Conservation (phyloP, 35 echinoderm and acorn worm species). For the Diadema setosum region DNA sequence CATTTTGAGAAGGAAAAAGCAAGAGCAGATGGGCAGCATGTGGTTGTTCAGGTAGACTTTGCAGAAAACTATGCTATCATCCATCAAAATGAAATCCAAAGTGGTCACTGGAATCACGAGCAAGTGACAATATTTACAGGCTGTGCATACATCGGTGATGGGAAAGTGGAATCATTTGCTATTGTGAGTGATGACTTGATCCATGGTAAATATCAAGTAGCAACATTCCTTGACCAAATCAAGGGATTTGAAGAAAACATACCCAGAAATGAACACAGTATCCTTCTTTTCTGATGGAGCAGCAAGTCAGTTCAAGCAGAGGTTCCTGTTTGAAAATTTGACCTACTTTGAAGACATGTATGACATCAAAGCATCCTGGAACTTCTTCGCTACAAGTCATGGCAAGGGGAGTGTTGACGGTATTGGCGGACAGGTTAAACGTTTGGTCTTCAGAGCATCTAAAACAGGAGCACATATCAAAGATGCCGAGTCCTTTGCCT, state of each 20-base stretch:
- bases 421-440: constrained; percentile 9
- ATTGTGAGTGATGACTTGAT: constrained; percentile 34
- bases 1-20: constrained; percentile 38
- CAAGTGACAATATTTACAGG: constrained; percentile 42
- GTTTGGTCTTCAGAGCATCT: neutral
- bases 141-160: constrained; percentile 5
- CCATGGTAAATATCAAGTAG: constrained; percentile 30
- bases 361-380: neutral
- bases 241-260: constrained; percentile 5
- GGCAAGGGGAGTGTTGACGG: constrained; percentile 50
- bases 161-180: constrained; percentile 24
- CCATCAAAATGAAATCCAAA: constrained; percentile 63
- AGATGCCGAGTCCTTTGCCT: constrained; percentile 25
- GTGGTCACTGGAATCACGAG: constrained; percentile 31
- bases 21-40: neutral
- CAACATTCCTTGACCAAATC: constrained; percentile 19
- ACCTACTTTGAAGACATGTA: constrained; percentile 23
- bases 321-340: constrained; percentile 24
- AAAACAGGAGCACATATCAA: constrained; percentile 8
- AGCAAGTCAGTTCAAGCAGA: constrained; percentile 33
- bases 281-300: constrained; percentile 53
- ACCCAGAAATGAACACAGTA: neutral
- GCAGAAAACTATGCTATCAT: constrained; percentile 35
- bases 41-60: constrained; percentile 55
- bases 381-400: constrained; percentile 42